Base-by-base conservation (phyloP, 2,888 invertebrate genomes). In the Ophonus ardosiacus region DNA sequence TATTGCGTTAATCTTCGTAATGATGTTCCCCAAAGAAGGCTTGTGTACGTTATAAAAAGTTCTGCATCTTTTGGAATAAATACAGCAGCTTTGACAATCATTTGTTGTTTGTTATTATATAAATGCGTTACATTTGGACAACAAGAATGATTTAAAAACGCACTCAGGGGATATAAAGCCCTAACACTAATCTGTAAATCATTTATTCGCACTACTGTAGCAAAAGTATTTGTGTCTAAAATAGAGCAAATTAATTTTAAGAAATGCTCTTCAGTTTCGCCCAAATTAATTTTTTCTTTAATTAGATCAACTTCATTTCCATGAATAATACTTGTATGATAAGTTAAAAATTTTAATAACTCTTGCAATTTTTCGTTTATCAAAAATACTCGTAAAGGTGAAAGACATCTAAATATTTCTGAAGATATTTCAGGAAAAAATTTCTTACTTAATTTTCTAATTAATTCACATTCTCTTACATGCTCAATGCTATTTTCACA, bases 81-180 rank as follows among this genome's bases (percentile, higher is more conserved):
- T 84, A 92, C 92, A 0, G 93, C 92, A 0, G 95, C 94, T 88
- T 92, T 93, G 0, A 95, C 92, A 38, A 93, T 92, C 93, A 96
- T 94, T 87, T 92, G 91, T 81, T 92, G 92, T 61, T 93, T 90
- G 0, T 89, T 89, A 87, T 94, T 94, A 87, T 94, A 95, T 81
- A 92, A 92, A 87, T 94, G 94, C 71, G 93, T 92, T 0, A 94
- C 94, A 89, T 96, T 96, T 6, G 96, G 94, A 31, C 92, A 91
- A 89, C 96, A 96, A 84, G 91, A 92, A 89, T 96, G 96, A 91
- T 96, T 96, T 91, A 95, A 93, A 86, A 95, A 91, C 63, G 94
- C 93, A 0, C 94, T 93, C 85, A 95, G 92, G 18, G 95, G 95
- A 91, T 94, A 96, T 81, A 96, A 90, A 10, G 95, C 96, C 86